Evolutionary conservation across 2,113 vertebrate species (phyloP).

Genomic region (Nanorana parkeri): DNA sequence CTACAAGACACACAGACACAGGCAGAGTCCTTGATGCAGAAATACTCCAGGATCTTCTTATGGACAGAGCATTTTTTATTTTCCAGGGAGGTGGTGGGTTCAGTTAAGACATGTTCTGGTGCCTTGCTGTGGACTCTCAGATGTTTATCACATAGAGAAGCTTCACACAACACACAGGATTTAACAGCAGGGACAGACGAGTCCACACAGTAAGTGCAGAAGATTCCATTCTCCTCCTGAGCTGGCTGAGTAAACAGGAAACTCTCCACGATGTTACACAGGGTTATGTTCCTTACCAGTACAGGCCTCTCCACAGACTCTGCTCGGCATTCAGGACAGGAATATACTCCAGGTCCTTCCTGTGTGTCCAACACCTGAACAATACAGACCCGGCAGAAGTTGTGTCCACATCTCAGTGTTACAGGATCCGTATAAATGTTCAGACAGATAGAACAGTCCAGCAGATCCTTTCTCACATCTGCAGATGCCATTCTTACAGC

Average conservation of each 20-base stretch:
- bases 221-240: too few relatives aligned
- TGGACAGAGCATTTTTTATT: conserved; percentile 1
- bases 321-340: not conserved
- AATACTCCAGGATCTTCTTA: not conserved
- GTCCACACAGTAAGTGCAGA: too few relatives aligned
- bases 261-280: not conserved
- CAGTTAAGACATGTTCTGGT: too few relatives aligned
- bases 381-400: not conserved
- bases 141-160: too few relatives aligned
- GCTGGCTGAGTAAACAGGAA: not conserved
- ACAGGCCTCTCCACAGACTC: too few relatives aligned
- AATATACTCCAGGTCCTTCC: not conserved
- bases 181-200: too few relatives aligned
- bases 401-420: conserved; percentile 10
- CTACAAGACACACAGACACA: not conserved
- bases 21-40: not conserved
- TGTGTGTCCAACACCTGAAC: not conserved
- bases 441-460: too few relatives aligned
- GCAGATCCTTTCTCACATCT: too few relatives aligned
- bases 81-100: not conserved
- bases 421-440: not conserved
- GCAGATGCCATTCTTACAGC: too few relatives aligned
- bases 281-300: not conserved
- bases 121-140: too few relatives aligned
- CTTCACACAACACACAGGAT: too few relatives aligned